These are phyloP conservation scores for Drosophila lacicola DNA, from an alignment of 2,888 invertebrate genomes.

Conservation along the genomic window DNA sequence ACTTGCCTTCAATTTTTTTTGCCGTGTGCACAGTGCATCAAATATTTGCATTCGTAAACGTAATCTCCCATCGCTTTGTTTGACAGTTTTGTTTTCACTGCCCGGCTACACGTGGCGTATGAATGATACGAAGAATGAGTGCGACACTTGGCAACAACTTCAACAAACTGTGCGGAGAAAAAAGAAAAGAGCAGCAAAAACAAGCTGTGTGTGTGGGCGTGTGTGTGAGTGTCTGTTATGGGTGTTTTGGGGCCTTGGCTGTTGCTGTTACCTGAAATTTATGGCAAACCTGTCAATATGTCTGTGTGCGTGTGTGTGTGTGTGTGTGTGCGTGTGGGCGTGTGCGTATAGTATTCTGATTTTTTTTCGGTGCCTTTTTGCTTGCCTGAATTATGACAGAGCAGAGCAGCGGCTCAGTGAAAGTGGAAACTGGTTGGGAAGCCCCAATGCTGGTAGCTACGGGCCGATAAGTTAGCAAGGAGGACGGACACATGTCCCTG, in stretches of 20 bases:
- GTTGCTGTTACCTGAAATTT: slow-evolving; percentile 67
- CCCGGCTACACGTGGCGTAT: slow-evolving; percentile 46
- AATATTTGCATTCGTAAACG: slow-evolving; percentile 39
- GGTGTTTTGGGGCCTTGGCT: slow-evolving; percentile 25
- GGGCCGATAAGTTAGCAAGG: slow-evolving; percentile 39
- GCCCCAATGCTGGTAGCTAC: slow-evolving; percentile 10
- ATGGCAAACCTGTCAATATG: slow-evolving; percentile 71
- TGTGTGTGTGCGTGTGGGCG: slow-evolving; percentile 10
- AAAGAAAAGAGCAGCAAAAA: slow-evolving; percentile 1
- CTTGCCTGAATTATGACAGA: slow-evolving; percentile 65
- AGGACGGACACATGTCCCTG: slow-evolving; percentile 53
- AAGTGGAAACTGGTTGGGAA: slow-evolving; percentile 19
- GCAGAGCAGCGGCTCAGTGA: slow-evolving; percentile 20
- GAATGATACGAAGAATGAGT: slow-evolving; percentile 61
- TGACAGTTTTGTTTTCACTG: slow-evolving; percentile 21
- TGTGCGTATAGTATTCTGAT: not conserved
- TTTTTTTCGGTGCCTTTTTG: slow-evolving; percentile 15
- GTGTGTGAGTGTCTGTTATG: not conserved
- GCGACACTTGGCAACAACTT: slow-evolving; percentile 39
- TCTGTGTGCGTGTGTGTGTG: slow-evolving; percentile 22
- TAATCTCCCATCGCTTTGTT: slow-evolving; percentile 29
- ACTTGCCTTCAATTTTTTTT: not conserved
- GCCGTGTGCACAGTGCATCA: not conserved
- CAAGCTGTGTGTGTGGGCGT: slow-evolving; percentile 12
- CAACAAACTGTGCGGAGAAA: slow-evolving; percentile 5